Percentiles rank a stretch among this genome's conserved stretches.
Evolutionary conservation across 1,140 invertebrate genomes (phyloP).

Genomic region (Aphelenchoides fujianensis): DNA sequence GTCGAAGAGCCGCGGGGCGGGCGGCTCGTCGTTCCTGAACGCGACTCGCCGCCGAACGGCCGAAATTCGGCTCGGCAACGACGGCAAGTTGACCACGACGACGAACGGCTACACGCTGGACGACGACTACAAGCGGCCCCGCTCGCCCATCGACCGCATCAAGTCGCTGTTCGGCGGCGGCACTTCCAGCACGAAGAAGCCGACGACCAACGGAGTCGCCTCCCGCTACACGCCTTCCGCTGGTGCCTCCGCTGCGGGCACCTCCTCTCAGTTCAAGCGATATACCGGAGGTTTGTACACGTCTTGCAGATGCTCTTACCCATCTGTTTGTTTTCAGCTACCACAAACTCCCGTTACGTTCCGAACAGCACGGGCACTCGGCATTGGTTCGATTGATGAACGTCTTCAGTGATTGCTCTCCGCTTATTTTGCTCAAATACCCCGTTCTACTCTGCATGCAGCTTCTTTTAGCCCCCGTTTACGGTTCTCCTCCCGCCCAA

Average conservation of each 20-base stretch:
- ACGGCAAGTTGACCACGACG: conserved; percentile 12
- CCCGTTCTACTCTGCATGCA: no score
- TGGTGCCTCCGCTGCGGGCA: background rate
- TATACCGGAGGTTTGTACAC: conserved; percentile 6
- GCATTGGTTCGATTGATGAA: no score
- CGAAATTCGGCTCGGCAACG: conserved; percentile 51
- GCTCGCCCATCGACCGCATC: conserved; percentile 57
- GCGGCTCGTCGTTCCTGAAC: conserved; percentile 38
- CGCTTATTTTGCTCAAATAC: no score
- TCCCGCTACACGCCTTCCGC: background rate
- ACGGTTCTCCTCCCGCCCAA: no score
- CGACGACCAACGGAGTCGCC: background rate
- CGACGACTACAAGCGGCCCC: conserved; percentile 54
- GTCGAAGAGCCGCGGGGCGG: background rate
- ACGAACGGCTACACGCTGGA: conserved; percentile 32
- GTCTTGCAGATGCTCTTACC: background rate
- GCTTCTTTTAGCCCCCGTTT: no score
- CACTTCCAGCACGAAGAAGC: background rate
- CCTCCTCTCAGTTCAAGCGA: conserved; percentile 17
- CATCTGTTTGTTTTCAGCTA: background rate
- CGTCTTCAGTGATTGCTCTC: no score
- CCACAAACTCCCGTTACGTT: conserved; percentile 5
- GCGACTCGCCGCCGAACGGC: conserved; percentile 52
- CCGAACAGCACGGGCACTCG: no score
- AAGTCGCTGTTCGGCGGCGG: conserved; percentile 49